phyloP scores from a whole-genome alignment of 1,140 invertebrate species.

The Conopomorpha cramerella region DNA sequence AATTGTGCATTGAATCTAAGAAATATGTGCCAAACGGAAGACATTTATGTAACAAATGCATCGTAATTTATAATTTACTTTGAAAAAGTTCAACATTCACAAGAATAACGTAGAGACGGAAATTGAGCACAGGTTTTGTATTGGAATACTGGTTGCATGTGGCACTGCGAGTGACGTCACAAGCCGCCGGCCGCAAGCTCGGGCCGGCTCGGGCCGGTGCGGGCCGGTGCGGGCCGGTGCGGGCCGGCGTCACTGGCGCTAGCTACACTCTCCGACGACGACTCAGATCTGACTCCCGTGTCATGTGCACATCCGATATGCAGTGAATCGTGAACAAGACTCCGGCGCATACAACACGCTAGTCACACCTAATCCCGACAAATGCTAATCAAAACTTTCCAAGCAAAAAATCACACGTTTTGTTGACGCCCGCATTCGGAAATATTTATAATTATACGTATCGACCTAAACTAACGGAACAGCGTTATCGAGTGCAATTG shows the following conservation, averaged over 20 bases:
- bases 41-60: conserved; percentile 53
- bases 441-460: no score
- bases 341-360: no score
- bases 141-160: conserved; percentile 32
- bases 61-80: conserved; percentile 33
- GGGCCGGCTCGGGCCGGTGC: no score
- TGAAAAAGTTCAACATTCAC: conserved; percentile 46
- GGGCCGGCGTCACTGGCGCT: not conserved
- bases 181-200: not conserved
- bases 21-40: conserved; percentile 54
- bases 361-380: no score
- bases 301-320: no score
- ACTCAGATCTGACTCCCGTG: no score
- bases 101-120: conserved; percentile 51
- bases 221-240: no score
- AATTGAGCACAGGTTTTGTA: conserved; percentile 51
- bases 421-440: no score
- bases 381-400: no score
- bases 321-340: no score
- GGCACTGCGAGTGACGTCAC: not conserved
- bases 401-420: no score
- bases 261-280: not conserved
- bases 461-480: conserved; percentile 37
- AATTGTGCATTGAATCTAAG: conserved; percentile 47
- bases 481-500: conserved; percentile 53